Evolutionary conservation across 2,888 invertebrate genomes (phyloP).

Genomic region (Dryobotodes eremita): DNA sequence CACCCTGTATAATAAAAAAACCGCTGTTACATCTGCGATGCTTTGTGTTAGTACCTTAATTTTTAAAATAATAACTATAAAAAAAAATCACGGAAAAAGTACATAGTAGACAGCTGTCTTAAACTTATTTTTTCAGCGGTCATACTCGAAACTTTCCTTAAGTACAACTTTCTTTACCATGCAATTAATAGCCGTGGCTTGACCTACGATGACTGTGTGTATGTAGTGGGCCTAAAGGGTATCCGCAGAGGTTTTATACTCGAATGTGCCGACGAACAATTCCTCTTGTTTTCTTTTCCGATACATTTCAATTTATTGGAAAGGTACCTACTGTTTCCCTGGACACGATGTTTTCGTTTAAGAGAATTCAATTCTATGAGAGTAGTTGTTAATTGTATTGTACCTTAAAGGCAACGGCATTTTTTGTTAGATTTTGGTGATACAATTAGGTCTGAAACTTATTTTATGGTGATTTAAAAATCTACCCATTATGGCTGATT

Average conservation of each 20-base stretch:
- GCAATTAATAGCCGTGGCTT: not conserved
- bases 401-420: not conserved
- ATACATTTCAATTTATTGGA: slow-evolving; percentile 12
- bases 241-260: not conserved
- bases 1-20: too few species aligned
- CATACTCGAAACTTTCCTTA: not conserved
- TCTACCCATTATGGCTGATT: too few species aligned
- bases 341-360: not conserved
- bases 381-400: not conserved
- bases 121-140: not conserved
- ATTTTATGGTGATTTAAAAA: too few species aligned
- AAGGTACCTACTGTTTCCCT: not conserved
- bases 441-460: not conserved
- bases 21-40: not conserved
- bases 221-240: not conserved
- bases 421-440: not conserved
- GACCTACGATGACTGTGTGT: not conserved
- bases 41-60: not conserved
- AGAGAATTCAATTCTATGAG: not conserved
- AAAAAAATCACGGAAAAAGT: not conserved
- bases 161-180: not conserved
- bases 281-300: slow-evolving; percentile 13
- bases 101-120: not conserved
- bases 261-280: not conserved
- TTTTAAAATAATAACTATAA: too few species aligned